A percentile compares a stretch with the other conserved stretches of the same genome.
These are phyloP conservation scores for Indri indri DNA, from an alignment of 2,113 vertebrate species.

Conservation along the genomic window DNA sequence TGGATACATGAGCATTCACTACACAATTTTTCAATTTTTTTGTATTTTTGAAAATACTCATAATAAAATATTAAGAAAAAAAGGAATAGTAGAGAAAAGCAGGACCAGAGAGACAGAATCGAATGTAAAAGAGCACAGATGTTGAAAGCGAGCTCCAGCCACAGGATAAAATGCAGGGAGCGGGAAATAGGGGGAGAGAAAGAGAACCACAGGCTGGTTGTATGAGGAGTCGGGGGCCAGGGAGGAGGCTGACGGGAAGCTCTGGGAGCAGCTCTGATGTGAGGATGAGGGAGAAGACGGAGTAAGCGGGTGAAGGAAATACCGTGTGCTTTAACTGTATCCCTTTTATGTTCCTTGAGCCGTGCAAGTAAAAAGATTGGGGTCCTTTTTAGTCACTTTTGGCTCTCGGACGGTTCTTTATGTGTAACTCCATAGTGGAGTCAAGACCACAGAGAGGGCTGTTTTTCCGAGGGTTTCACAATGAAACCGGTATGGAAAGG, in stretches of 20 bases:
- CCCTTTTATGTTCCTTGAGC: not conserved
- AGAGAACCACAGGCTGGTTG: not conserved
- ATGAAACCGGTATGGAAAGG: not conserved
- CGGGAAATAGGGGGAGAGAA: no score
- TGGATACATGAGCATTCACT: not conserved
- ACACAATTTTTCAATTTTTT: not conserved
- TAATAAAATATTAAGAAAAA: not conserved
- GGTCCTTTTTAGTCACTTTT: not conserved
- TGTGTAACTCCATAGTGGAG: not conserved
- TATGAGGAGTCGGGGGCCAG: not conserved
- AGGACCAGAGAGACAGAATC: not conserved
- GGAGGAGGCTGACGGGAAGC: not conserved
- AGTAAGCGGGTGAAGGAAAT: not conserved
- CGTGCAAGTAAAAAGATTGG: not conserved
- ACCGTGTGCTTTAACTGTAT: not conserved
- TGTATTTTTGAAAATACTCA: not conserved
- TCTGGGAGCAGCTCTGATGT: not conserved
- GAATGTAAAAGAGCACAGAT: not conserved
- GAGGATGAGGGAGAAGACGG: not conserved
- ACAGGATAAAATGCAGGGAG: not conserved
- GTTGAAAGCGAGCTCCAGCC: not conserved
- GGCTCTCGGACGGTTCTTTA: not conserved
- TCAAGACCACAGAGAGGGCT: not conserved
- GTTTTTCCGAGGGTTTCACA: not conserved
- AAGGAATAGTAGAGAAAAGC: not conserved